Evolutionary conservation across 1,140 invertebrate genomes (phyloP), one percentile per base, ranked within the genome.

Genomic region (Drosophila lacteicornis): DNA sequence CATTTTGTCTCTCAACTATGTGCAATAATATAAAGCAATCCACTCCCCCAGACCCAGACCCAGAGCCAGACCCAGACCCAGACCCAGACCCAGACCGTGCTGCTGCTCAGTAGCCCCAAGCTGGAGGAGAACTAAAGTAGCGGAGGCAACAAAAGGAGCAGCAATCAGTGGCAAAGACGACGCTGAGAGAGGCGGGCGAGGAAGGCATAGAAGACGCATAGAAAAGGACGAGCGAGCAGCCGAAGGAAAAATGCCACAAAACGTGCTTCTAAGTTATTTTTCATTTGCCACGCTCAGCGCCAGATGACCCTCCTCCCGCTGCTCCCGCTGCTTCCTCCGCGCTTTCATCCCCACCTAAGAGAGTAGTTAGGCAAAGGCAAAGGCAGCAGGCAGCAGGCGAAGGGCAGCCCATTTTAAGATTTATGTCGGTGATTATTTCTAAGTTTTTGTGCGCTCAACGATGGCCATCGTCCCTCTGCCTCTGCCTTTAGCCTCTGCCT

Each of bases 351-450:
- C 70, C 63, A 70, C 81, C 71, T 78, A 80, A 66, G 70, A 73
- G 30, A 84, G 84, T 83, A 83, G 80, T 87, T 88, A 84, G 66
- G 78, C 68, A 71, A 63, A 84, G 66, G 78, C 68, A 71, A 63
- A 49, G 46, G 73, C 36, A 30, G 38, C 17, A 22, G 49, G 38
- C 12, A 17, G 12, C n/a, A 38, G 38, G 70, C 69, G 25, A 36
- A 40, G 42, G 55, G 70, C 58, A 81, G 80, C 71, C 66, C 71
- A 84, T 91, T 91, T 91, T 86, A 85, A 92, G 91, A 92, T 92
- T 92, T 92, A 92, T 92, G 83, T 92, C 74, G 91, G 91, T 91
- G 91, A 92, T 92, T 92, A 92, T 92, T 92, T 92, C 91, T 92
- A 92, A 88, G 85, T 90, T 90, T 88, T 90, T 90, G 81, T 88